Conservation (phyloP, 1,140 invertebrate genomes). For the Brachionus rubens region DNA sequence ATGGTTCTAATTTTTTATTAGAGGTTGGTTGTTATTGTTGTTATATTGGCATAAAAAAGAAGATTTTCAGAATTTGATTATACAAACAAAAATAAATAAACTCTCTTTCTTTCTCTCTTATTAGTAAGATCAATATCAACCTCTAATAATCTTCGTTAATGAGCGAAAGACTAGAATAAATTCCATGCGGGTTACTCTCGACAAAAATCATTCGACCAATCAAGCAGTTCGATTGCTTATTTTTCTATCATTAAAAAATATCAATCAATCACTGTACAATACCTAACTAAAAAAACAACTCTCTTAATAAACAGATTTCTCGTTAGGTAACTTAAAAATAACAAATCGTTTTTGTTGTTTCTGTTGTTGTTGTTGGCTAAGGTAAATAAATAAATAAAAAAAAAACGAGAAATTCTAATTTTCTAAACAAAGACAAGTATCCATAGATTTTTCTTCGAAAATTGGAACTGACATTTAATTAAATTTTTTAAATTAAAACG, state of each 20-base stretch:
- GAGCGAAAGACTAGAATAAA: background rate
- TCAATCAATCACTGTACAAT: slow-evolving; percentile 39
- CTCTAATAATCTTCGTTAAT: slow-evolving; percentile 14
- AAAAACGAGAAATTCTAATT: background rate
- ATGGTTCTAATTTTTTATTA: slow-evolving; percentile 42
- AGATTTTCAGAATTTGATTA: slow-evolving; percentile 38
- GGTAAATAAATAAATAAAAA: slow-evolving; percentile 39
- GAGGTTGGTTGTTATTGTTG: too few relatives aligned
- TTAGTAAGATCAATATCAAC: slow-evolving; percentile 31
- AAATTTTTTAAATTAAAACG: slow-evolving; percentile 33
- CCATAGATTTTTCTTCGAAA: background rate
- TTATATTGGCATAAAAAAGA: slow-evolving; percentile 8
- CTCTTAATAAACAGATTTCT: slow-evolving; percentile 36
- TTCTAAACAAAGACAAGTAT: slow-evolving; percentile 7
- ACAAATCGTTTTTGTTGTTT: too few relatives aligned
- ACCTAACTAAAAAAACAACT: slow-evolving; percentile 8
- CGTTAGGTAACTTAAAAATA: slow-evolving; percentile 26
- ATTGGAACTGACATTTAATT: slow-evolving; percentile 18
- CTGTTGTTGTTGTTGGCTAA: slow-evolving; percentile 28
- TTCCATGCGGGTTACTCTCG: slow-evolving; percentile 41
- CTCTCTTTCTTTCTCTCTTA: slow-evolving; percentile 18
- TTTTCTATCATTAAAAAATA: slow-evolving; percentile 13
- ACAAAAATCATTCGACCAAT: slow-evolving; percentile 29
- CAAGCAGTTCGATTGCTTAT: slow-evolving; percentile 18
- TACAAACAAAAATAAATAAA: slow-evolving; percentile 42